Base-by-base conservation (phyloP, 2,888 invertebrate species). In the Cosmia pyralina region DNA sequence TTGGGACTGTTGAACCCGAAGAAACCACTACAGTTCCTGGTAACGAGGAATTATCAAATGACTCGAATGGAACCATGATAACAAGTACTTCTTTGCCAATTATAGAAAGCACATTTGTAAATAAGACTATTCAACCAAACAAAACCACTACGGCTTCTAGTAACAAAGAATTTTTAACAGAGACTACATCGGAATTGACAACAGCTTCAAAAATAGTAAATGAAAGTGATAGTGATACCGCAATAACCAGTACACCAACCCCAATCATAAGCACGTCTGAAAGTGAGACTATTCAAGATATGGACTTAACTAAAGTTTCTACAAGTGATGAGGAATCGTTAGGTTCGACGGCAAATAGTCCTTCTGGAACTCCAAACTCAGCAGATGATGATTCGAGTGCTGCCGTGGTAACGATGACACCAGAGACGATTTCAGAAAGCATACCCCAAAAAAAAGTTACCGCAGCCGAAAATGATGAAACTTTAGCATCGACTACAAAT, bases 251-350 rank as follows among this genome's bases (percentile, higher is more conserved):
- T 34, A 55, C 28, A 60, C 11, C 34, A n/a, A 55, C 22, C 5
- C 38, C 19, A 38, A 6, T 19, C 4, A 38, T n/a, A 57, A 38
- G 19, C 1, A 50, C 6, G 11, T 4, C n/a, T 59, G 46, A 50
- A 57, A 77, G 17, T 60, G 28, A 38, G 4, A 65, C 17, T 38
- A 65, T 44, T 60, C 22, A 55, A 55, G 34, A 0, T 41, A 22
- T 34, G 19, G 52, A 48, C 10, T 48, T 11, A 13, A 48, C 52
- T 22, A 46, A 8, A 52, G 19, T 46, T 46, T 52, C 52, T 63
- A 55, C 34, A 34, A 64, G 22, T 44, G 13, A 46, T 13, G 17
- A 50, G 3, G 44, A 53, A 10, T 59, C 28, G 13, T 46, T 52
- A 44, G 11, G 0, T 74, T 44, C 19, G 15, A 22, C 50, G 22